Percentiles rank a stretch among this genome's conserved stretches.
These are phyloP conservation scores for Coremacera marginata DNA, from an alignment of 2,888 invertebrate species.

Conservation along the genomic window DNA sequence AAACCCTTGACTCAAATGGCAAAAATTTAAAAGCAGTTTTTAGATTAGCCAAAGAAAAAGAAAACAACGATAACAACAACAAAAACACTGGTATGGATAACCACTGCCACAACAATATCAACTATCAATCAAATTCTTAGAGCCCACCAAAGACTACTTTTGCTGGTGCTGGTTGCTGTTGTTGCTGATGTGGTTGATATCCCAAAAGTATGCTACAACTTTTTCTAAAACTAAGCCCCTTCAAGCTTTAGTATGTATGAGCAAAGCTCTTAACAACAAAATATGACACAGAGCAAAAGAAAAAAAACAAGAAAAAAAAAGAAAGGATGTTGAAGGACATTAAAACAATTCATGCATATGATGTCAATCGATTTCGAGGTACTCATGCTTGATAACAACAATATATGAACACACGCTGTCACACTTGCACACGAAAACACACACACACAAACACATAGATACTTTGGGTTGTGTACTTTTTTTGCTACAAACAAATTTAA, in stretches of 20 bases:
- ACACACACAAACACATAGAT: neutral
- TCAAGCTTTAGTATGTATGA: too few species aligned
- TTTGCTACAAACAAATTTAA: neutral
- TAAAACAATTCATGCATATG: conserved; percentile 49
- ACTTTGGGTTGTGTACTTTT: neutral
- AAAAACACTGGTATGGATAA: neutral
- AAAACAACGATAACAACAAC: neutral
- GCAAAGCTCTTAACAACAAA: too few species aligned
- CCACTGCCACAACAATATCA: conserved; percentile 16
- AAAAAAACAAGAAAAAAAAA: too few species aligned
- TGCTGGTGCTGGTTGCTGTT: neutral
- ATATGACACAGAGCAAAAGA: too few species aligned
- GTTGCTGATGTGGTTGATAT: neutral
- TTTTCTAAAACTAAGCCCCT: neutral
- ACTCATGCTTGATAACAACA: conserved; percentile 26
- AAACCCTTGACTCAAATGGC: neutral
- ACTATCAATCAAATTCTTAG: conserved; percentile 26
- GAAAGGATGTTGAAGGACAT: neutral
- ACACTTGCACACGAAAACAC: neutral
- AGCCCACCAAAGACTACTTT: neutral
- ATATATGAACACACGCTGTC: neutral
- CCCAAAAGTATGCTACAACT: conserved; percentile 17
- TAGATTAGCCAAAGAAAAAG: neutral
- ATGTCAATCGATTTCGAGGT: conserved; percentile 55
- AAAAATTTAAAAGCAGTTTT: neutral